Evolutionary conservation across 1,140 invertebrate genomes (phyloP), one percentile per base, ranked within the genome.

Genomic region (Aphidius gifuensis): DNA sequence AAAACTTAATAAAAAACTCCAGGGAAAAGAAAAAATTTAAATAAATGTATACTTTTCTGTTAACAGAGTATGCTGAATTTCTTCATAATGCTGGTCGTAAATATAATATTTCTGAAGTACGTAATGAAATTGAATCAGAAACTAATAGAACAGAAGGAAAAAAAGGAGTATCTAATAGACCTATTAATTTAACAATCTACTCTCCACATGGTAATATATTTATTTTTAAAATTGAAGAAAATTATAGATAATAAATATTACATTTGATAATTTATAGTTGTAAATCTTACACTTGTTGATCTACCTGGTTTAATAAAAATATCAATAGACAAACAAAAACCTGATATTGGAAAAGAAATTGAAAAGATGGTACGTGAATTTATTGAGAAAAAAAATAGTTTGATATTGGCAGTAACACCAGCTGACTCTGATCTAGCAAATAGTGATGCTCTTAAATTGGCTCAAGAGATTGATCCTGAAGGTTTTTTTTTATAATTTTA

Each of bases 51-150:
- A 5, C 0, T 51, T 6, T 32, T 32, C 4, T 32, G 1, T 72
- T 69, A 84, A 40, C 80, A 94, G 96, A 99, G 87, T 92, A 90
- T 89, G 98, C 93, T 5, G 98, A 99, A 80, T 99, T 99, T 85
- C 83, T 99, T 38, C 98, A 99, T 82, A 94, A 92, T 80, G 98
- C 98, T 81, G 97, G 97, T 8, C 96, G 96, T 77, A 98, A 97
- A 77, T 78, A 84, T 5, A 95, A 98, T 80, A 99, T 99, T 83
- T 93, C 96, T 80, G 90, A 93, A 76, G 95, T 99, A 43, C 90
- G 97, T 21, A 88, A 86, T 69, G 97, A 99, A 83, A 99, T 99
- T 74, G 97, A 99, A 82, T 90, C 86, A 61, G 98, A 99, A 84
- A 99, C 98, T 32, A 97, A 99, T 78, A 86, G 97, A 64, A 85